Evolutionary conservation across 2,113 vertebrate genomes (phyloP).

Genomic region (Pogonocichla stellata): DNA sequence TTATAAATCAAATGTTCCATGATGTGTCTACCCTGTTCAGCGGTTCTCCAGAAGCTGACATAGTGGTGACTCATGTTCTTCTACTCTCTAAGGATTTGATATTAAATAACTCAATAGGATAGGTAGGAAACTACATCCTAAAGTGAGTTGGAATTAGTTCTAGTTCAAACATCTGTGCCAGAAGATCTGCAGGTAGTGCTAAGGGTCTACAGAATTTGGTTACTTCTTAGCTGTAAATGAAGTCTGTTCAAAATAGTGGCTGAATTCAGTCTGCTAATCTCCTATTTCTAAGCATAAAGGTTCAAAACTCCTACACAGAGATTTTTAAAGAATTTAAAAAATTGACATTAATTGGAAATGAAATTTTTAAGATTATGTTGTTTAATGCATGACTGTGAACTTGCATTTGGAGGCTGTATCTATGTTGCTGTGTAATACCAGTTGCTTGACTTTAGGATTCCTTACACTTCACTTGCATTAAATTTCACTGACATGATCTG

Average conservation of each 20-base stretch:
- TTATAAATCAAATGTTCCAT: not conserved
- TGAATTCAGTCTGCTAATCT: not conserved
- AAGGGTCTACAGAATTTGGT: not conserved
- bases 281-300: not conserved
- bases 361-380: not conserved
- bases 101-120: not conserved
- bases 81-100: not conserved
- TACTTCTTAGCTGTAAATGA: not conserved
- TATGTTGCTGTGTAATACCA: not conserved
- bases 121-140: not conserved
- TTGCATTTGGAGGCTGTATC: not conserved
- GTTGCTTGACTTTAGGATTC: not conserved
- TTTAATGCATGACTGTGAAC: not conserved
- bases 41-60: not conserved
- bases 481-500: not conserved
- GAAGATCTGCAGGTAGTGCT: not conserved
- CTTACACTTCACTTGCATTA: not conserved
- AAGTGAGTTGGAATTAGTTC: not conserved
- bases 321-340: not conserved
- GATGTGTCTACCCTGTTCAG: not conserved
- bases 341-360: not conserved
- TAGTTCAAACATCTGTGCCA: not conserved
- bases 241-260: not conserved
- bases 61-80: not conserved
- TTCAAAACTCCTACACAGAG: not conserved